Percentiles rank a stretch among this genome's conserved stretches.
These are phyloP conservation scores for Liopterus haemorrhoidalis DNA, from an alignment of 2,888 invertebrate species.

Conservation along the genomic window DNA sequence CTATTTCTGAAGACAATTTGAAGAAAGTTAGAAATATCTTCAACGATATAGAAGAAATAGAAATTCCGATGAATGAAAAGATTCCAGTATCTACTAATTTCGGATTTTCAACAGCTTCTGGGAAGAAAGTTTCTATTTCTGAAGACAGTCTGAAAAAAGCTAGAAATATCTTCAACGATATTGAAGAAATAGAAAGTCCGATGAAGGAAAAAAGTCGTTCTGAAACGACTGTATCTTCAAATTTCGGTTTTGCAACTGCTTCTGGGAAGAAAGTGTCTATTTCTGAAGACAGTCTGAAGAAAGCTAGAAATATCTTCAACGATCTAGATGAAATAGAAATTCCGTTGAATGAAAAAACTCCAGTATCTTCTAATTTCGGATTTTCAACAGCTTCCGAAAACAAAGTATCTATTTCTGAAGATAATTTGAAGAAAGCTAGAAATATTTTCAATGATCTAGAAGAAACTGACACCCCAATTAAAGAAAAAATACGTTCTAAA, in stretches of 20 bases:
- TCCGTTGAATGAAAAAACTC: too few relatives aligned
- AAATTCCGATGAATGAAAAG: neutral
- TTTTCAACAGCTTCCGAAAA: conserved; percentile 44
- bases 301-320: conserved; percentile 39
- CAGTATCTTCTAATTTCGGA: too few relatives aligned
- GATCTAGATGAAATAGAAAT: conserved; percentile 27
- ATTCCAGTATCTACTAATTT: neutral
- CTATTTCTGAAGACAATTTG: conserved; percentile 31
- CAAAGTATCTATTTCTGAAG: conserved; percentile 41
- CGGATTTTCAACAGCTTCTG: conserved; percentile 36
- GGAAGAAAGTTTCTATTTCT: conserved; percentile 43
- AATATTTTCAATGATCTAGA: conserved; percentile 42
- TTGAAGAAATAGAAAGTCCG: conserved; percentile 28
- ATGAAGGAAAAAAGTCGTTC: conserved; percentile 35
- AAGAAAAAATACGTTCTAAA: conserved; percentile 45
- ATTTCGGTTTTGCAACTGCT: conserved; percentile 39
- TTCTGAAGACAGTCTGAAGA: conserved; percentile 42
- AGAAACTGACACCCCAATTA: conserved; percentile 40
- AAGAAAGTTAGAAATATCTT: conserved; percentile 25
- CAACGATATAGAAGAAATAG: conserved; percentile 25
- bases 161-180: conserved; percentile 38
- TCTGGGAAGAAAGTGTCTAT: conserved; percentile 43
- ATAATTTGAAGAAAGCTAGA: conserved; percentile 40
- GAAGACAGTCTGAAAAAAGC: conserved; percentile 41
- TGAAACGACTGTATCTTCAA: neutral